Percentiles rank a stretch among this genome's conserved stretches.
phyloP scores from a whole-genome alignment of 2,113 vertebrate species.

The Poeciliopsis turrubarensis region DNA sequence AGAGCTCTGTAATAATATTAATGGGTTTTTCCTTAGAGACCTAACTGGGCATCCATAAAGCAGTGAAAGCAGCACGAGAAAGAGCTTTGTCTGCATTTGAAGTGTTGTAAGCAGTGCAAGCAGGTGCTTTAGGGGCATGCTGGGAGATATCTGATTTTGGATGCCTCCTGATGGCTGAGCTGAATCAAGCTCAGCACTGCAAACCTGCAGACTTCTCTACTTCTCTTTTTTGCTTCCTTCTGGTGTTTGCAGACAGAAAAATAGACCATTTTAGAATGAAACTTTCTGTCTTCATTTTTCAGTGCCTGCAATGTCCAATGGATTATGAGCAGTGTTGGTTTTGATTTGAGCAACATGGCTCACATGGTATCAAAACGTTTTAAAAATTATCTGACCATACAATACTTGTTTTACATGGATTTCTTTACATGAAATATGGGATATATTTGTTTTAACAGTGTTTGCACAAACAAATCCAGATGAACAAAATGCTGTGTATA shows the following conservation, averaged over 20 bases:
- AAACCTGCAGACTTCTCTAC: conserved; percentile 9
- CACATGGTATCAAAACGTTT: too few relatives aligned
- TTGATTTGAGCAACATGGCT: neutral
- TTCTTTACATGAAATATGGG: too few relatives aligned
- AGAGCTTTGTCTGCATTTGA: neutral
- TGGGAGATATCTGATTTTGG: conserved; percentile 43
- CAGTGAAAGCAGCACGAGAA: neutral
- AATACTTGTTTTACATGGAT: too few relatives aligned
- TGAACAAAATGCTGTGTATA: too few relatives aligned
- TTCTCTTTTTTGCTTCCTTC: conserved; percentile 7
- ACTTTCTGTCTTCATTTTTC: neutral
- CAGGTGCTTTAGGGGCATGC: conserved; percentile 12
- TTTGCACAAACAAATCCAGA: too few relatives aligned
- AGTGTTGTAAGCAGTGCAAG: neutral
- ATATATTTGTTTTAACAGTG: too few relatives aligned
- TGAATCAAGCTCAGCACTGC: conserved; percentile 14
- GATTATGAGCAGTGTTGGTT: neutral
- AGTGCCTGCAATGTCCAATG: neutral
- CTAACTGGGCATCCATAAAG: neutral
- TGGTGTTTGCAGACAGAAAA: conserved; percentile 19
- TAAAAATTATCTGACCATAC: too few relatives aligned
- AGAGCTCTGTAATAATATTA: neutral
- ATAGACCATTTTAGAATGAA: neutral
- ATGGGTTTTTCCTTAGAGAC: conserved; percentile 5
- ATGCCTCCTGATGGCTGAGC: conserved; percentile 17